Conservation (phyloP, 2,797 vertebrate species). For the Setipinna tenuifilis region DNA sequence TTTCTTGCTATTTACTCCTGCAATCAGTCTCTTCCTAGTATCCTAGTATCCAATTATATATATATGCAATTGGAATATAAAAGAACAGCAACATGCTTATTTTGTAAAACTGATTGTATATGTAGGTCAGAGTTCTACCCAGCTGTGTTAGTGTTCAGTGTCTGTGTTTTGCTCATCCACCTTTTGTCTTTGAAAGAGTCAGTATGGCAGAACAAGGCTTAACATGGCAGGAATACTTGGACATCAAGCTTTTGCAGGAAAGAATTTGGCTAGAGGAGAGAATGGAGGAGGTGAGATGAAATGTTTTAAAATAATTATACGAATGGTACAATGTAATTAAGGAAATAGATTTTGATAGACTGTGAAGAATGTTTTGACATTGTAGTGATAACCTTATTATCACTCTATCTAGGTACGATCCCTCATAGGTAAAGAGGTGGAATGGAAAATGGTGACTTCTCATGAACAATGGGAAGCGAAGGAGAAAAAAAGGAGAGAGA, state of each 20-base stretch:
- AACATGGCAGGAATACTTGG: background rate
- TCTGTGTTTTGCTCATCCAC: background rate
- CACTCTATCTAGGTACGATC: background rate
- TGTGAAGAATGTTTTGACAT: background rate
- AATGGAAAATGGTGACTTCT: background rate
- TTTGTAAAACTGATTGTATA: background rate
- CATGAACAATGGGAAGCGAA: background rate
- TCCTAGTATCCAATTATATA: no score
- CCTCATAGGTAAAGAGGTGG: background rate
- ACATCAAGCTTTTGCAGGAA: background rate
- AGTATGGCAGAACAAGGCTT: constrained; percentile 3
- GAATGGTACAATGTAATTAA: background rate
- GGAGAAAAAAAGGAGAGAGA: background rate
- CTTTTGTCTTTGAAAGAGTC: background rate
- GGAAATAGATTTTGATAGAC: background rate
- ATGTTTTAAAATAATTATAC: background rate
- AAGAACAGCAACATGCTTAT: no score
- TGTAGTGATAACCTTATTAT: background rate
- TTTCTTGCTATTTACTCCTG: no score
- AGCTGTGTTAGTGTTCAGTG: background rate
- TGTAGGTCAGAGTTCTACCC: background rate
- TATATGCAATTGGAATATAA: no score
- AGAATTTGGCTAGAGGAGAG: background rate
- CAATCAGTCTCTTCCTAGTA: no score
- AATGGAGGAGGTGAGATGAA: background rate